Evolutionary conservation across 2,113 vertebrate species (phyloP).

Genomic region (Galbula dea): DNA sequence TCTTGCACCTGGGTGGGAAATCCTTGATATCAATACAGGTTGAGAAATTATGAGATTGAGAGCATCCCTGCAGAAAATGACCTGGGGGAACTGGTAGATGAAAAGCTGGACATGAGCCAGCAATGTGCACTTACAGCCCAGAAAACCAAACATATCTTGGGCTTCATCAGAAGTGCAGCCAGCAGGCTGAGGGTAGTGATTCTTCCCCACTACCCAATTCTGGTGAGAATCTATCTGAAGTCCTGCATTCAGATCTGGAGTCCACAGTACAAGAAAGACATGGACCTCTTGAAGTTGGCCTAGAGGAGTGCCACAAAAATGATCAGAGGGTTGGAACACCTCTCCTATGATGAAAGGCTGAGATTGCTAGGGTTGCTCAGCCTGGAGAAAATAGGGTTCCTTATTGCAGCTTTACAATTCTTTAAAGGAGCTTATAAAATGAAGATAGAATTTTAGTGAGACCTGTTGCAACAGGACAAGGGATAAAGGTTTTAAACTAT

Average conservation of each 20-base stretch:
- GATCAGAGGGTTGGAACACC: background rate
- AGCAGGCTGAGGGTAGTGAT: background rate
- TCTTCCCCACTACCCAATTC: background rate
- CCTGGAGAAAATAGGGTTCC: background rate
- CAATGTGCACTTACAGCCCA: background rate
- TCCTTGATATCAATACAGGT: too few relatives aligned
- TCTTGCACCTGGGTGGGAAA: background rate
- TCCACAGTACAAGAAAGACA: background rate
- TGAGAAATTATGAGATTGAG: rapidly evolving
- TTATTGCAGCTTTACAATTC: background rate
- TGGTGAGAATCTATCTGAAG: background rate
- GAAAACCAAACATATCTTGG: background rate
- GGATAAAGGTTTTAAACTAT: background rate
- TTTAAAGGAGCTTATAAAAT: background rate
- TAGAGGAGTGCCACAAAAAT: background rate
- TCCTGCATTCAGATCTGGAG: background rate
- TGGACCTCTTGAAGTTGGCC: rapidly evolving
- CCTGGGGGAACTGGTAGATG: too few relatives aligned
- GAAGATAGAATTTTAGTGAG: rapidly evolving
- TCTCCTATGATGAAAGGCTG: background rate
- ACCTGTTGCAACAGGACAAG: rapidly evolving
- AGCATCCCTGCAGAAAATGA: rapidly evolving
- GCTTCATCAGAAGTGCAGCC: background rate
- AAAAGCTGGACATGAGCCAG: background rate
- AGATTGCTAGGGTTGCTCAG: background rate